Evolutionary conservation across 2,888 invertebrate species (phyloP).

Genomic region (Lagria hirta): DNA sequence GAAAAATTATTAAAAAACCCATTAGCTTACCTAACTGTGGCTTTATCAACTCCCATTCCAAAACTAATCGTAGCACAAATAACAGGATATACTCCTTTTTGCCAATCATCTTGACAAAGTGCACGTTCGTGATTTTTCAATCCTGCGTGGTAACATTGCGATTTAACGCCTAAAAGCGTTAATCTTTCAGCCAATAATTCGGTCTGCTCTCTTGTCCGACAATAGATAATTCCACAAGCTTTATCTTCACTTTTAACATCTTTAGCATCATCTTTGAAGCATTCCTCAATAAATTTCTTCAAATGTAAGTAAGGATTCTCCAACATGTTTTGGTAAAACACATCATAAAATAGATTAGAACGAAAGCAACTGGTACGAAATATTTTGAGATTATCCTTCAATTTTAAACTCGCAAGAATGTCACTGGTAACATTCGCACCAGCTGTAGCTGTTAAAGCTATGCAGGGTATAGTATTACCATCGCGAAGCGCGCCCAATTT

Average conservation of each 20-base stretch:
- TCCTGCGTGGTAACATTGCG: constrained; percentile 89
- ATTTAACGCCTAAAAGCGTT: constrained; percentile 69
- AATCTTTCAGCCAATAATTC: constrained; percentile 80
- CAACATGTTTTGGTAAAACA: constrained; percentile 82
- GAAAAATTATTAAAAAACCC: too few species aligned
- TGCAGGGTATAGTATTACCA: constrained; percentile 74
- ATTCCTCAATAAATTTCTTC: constrained; percentile 68
- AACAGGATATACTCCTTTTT: constrained; percentile 81
- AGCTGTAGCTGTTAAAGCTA: constrained; percentile 97
- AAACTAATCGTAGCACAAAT: constrained; percentile 98
- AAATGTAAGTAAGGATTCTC: constrained; percentile 81
- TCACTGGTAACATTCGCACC: constrained; percentile 75
- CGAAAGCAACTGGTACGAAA: constrained; percentile 91
- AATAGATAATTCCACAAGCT: constrained; percentile 72
- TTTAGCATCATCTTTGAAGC: constrained; percentile 63
- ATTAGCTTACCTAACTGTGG: constrained; percentile 75
- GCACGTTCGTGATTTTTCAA: constrained; percentile 73
- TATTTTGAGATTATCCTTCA: constrained; percentile 48
- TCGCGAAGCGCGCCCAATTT: constrained; percentile 74
- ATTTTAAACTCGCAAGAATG: constrained; percentile 72
- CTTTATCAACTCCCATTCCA: constrained; percentile 99
- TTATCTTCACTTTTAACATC: constrained; percentile 40
- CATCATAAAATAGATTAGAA: constrained; percentile 92
- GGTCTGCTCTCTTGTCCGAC: constrained; percentile 89
- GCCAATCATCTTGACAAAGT: constrained; percentile 89